Evolutionary conservation across 2,797 vertebrate species (phyloP), one percentile per base, ranked within the genome.

Genomic region (Channallabes apus): DNA sequence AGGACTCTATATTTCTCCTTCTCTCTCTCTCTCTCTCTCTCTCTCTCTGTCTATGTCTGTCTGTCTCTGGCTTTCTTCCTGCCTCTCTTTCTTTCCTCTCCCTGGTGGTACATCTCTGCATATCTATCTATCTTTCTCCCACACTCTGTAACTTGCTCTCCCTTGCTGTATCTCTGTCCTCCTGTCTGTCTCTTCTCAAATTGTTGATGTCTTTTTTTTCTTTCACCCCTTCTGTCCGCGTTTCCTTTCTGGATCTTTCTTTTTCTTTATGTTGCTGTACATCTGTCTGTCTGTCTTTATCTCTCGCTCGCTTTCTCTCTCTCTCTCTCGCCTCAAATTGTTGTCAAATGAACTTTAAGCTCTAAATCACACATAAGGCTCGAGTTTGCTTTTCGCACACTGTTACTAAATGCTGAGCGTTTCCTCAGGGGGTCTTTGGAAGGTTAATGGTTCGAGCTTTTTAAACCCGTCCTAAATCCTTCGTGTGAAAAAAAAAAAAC

Each of bases 71-170:
- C 6, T 18, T 3, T 54, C 22, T 67, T 18, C 1, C 67, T 35
- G 0, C 22, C 20, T 56, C 18, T 58, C 27, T 35, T 20, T 82
- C 11, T 58, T 62, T 67, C 15, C n/a, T 80, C 15, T 41, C 24
- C 27, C 64, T 67, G 51, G 51, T 54, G 51, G 51, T 54, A 54
- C 51, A 14, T 54, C 51, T 54, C 51, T 3, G 51, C 51, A 54
- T 54, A 54, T 54, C 12, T 54, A 54, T 54, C 24, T 41, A 22
- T 62, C 8, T 62, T 15, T 65, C 5, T 51, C 15, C 22, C 71
- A 54, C 69, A 59, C 68, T 32, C 80, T 69, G 82, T 88, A 9
- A 9, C n/a, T 65, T 3, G n/a, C 9, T 65, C 62, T 12, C 12
- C n/a, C 62, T 65, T 65, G 24, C 62, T 64, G 9, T 14, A 9